Evolutionary conservation across 2,113 vertebrate species (phyloP).

Genomic region (Ceuthmochares aereus): DNA sequence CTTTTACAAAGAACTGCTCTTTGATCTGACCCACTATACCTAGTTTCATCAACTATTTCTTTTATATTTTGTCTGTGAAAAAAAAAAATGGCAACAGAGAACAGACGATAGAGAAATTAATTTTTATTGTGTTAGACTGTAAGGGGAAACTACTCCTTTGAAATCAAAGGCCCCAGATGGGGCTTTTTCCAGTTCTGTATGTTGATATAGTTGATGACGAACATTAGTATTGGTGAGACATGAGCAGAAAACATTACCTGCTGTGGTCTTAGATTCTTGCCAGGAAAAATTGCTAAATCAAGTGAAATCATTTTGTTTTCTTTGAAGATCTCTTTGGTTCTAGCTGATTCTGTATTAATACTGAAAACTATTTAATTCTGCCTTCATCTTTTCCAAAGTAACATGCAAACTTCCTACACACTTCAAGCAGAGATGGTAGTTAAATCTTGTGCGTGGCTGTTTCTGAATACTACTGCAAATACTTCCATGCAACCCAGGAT

Average conservation of each 20-base stretch:
- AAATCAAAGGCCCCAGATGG: background rate
- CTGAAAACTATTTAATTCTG: background rate
- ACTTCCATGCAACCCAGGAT: background rate
- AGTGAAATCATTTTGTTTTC: constrained; percentile 14
- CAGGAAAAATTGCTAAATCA: background rate
- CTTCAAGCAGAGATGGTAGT: background rate
- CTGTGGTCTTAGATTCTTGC: background rate
- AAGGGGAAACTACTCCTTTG: background rate
- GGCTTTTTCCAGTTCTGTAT: background rate
- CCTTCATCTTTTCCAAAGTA: background rate
- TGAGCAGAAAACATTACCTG: background rate
- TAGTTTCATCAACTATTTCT: background rate
- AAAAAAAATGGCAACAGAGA: background rate
- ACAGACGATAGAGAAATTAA: background rate
- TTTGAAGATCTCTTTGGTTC: background rate
- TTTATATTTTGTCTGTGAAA: background rate
- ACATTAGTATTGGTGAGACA: background rate
- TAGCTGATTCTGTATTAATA: background rate
- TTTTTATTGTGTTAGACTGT: background rate
- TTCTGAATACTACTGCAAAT: background rate
- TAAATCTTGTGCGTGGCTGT: background rate
- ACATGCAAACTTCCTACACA: background rate
- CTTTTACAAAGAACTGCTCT: background rate
- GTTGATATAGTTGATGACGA: background rate
- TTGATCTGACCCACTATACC: background rate